phyloP scores from a whole-genome alignment of 2,797 vertebrate species.

The Crocidura indochinensis region DNA sequence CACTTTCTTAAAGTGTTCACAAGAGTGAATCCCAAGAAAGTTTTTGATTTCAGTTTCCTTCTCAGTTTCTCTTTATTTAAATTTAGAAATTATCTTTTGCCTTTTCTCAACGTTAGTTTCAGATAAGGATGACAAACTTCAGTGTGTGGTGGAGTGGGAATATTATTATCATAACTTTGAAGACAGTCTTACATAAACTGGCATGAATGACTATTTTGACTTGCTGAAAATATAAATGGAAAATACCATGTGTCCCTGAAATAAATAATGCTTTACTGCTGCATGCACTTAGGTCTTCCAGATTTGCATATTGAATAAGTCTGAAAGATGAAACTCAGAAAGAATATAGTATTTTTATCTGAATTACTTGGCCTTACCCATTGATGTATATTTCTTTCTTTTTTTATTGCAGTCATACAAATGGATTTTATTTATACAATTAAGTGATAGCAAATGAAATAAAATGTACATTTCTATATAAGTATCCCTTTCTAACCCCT shows the following conservation, averaged over 20 bases:
- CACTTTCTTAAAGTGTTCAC: background rate
- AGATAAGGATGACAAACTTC: slow-evolving; percentile 11
- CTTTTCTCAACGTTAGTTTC: background rate
- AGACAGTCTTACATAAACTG: background rate
- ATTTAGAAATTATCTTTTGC: background rate
- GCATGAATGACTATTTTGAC: background rate
- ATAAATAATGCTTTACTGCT: slow-evolving; percentile 46
- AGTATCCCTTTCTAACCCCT: background rate
- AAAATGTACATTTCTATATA: background rate
- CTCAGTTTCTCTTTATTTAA: background rate
- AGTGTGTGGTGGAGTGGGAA: background rate
- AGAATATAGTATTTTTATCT: slow-evolving; percentile 37
- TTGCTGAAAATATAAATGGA: slow-evolving; percentile 14
- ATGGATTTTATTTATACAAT: too few species aligned
- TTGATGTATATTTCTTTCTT: background rate
- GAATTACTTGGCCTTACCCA: slow-evolving; percentile 35
- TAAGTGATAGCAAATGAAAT: too few species aligned
- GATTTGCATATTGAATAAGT: background rate
- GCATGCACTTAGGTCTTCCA: background rate
- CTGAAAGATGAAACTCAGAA: slow-evolving; percentile 69
- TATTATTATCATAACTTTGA: background rate
- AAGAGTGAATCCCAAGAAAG: background rate
- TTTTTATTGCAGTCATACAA: too few species aligned
- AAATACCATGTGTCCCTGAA: slow-evolving; percentile 16
- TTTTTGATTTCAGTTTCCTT: background rate